Conservation (phyloP, 1,140 invertebrate species). For the Brachionus asplanchnoidis region DNA sequence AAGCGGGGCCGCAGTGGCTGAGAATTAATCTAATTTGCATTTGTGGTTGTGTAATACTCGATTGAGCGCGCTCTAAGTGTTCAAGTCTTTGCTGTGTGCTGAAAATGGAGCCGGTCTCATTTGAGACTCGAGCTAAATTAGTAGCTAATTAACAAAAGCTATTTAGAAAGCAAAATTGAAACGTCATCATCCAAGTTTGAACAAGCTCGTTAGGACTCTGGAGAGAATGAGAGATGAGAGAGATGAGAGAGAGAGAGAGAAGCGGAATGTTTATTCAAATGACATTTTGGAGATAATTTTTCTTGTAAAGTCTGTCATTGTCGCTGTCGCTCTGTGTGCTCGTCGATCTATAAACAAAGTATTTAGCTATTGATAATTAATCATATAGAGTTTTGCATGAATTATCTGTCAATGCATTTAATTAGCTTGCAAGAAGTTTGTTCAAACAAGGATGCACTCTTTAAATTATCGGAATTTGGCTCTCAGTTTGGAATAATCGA, state of each 20-base stretch:
- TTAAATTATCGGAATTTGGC: constrained; percentile 20
- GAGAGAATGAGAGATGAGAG: not conserved
- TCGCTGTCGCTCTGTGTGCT: not conserved
- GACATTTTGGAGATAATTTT: constrained; percentile 3
- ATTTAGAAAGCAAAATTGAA: constrained; percentile 10
- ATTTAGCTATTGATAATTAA: constrained; percentile 6
- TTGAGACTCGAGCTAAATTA: not conserved
- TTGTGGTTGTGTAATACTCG: not conserved
- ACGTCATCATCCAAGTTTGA: not conserved
- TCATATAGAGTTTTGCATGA: constrained; percentile 29
- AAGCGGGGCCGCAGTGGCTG: not conserved
- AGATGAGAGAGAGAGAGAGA: not conserved
- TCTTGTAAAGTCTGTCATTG: not conserved
- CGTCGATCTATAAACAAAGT: constrained; percentile 7
- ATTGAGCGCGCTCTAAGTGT: not conserved
- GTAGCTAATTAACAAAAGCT: not conserved
- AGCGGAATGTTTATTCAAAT: not conserved
- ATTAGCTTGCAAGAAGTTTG: constrained; percentile 9
- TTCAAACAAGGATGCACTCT: not conserved
- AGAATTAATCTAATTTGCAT: not conserved
- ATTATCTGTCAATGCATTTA: constrained; percentile 39
- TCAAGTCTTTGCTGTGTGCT: not conserved
- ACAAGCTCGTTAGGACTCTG: not conserved
- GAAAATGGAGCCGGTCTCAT: not conserved
- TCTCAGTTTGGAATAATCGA: constrained; percentile 2